Evolutionary conservation across 1,140 invertebrate species (phyloP).

Genomic region (Meteorus sp.): DNA sequence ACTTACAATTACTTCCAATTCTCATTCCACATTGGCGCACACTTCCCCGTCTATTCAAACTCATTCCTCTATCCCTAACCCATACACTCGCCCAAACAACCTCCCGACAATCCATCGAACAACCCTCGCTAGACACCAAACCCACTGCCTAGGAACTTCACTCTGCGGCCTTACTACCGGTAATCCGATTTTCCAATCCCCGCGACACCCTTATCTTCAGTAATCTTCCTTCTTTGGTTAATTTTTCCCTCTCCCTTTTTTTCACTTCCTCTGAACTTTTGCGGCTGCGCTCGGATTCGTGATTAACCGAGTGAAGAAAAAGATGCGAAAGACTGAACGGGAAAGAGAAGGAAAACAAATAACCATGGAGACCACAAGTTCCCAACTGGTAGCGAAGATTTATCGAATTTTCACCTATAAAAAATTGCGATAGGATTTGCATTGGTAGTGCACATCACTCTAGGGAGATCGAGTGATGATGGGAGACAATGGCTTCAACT

Average conservation of each 20-base stretch:
- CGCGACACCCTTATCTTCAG: slow-evolving; percentile 7
- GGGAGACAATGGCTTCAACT: slow-evolving; percentile 31
- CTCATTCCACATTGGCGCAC: too few species aligned
- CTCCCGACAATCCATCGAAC: too few species aligned
- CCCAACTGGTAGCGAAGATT: slow-evolving; percentile 10
- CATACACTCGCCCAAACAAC: too few species aligned
- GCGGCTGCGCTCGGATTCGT: slow-evolving; percentile 6
- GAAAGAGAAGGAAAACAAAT: neutral
- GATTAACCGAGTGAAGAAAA: slow-evolving; percentile 19
- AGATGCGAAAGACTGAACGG: slow-evolving; percentile 4
- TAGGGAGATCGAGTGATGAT: slow-evolving; percentile 28
- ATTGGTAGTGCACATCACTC: too few species aligned
- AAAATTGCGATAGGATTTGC: too few species aligned
- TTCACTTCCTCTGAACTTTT: slow-evolving; percentile 24
- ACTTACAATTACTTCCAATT: slow-evolving; percentile 23
- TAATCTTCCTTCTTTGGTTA: slow-evolving; percentile 28
- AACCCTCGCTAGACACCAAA: too few species aligned
- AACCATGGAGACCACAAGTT: neutral
- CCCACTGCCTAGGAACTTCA: neutral
- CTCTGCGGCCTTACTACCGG: slow-evolving; percentile 4
- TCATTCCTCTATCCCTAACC: too few species aligned
- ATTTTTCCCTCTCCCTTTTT: slow-evolving; percentile 23
- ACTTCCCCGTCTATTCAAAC: too few species aligned
- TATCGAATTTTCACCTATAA: slow-evolving; percentile 29
- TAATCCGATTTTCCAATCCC: slow-evolving; percentile 23